Percentiles rank a stretch among this genome's conserved stretches.
phyloP scores from a whole-genome alignment of 2,113 vertebrate genomes.

The Pheucticus melanocephalus region DNA sequence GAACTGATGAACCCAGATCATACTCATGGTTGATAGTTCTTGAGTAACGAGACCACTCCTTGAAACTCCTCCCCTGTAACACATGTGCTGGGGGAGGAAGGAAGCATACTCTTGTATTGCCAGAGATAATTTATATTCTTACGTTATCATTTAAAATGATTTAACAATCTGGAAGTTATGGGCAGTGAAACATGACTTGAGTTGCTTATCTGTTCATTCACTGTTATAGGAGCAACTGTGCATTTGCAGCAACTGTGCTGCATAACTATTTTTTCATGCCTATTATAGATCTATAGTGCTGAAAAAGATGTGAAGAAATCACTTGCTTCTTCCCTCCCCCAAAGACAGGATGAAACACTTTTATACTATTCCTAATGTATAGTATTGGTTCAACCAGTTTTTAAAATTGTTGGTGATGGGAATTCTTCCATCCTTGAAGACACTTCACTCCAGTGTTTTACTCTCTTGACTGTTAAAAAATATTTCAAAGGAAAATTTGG shows the following conservation, averaged over 20 bases:
- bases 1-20: not conserved
- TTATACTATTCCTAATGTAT: not conserved
- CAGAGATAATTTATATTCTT: not conserved
- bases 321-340: not conserved
- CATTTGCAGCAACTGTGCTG: too few relatives aligned
- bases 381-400: not conserved
- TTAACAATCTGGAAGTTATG: not conserved
- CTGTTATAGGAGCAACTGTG: not conserved
- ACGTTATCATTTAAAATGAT: not conserved
- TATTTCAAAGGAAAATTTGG: not conserved
- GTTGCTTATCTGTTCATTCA: not conserved
- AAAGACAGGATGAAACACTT: not conserved
- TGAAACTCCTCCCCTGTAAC: not conserved
- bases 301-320: not conserved
- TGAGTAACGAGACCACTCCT: not conserved
- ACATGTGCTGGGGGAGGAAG: fast-evolving
- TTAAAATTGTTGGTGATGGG: not conserved
- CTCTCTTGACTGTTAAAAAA: not conserved
- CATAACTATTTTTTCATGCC: not conserved
- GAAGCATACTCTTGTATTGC: not conserved
- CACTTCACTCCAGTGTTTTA: not conserved
- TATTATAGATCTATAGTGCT: not conserved
- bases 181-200: not conserved
- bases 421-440: not conserved
- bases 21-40: not conserved